phyloP scores from a whole-genome alignment of 2,797 vertebrate species.

The Cichlasoma orientale region DNA sequence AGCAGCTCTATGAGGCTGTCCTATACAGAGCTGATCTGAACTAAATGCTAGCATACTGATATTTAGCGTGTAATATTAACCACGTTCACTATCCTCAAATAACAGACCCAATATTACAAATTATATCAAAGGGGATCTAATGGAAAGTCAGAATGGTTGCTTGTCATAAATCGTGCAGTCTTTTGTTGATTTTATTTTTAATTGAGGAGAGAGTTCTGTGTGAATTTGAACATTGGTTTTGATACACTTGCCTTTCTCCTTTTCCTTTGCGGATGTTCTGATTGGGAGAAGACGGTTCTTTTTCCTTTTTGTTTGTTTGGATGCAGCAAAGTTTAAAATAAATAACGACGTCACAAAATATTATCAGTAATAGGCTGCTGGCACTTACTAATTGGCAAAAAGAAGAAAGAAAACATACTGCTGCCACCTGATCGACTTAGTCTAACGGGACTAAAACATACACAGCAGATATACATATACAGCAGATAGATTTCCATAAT shows the following conservation, averaged over 20 bases:
- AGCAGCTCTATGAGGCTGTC: not conserved
- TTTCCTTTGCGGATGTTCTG: not conserved
- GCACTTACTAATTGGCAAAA: too few relatives aligned
- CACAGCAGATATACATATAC: not conserved
- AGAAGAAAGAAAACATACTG: not conserved
- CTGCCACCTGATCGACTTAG: not conserved
- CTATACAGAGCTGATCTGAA: too few relatives aligned
- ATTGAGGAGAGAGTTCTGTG: not conserved
- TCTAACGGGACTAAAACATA: not conserved
- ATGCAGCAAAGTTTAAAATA: not conserved
- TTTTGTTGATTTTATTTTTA: not conserved
- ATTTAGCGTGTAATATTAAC: not conserved
- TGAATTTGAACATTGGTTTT: not conserved
- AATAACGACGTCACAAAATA: not conserved
- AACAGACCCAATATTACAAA: not conserved
- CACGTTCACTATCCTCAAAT: not conserved
- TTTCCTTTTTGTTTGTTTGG: not conserved
- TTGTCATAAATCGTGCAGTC: not conserved
- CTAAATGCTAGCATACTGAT: not conserved
- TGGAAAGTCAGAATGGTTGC: not conserved
- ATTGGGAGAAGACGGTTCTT: too few relatives aligned
- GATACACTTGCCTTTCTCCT: not conserved
- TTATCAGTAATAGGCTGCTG: not conserved
- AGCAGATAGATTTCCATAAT: conserved; percentile 23
- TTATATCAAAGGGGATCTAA: not conserved